phyloP scores from a whole-genome alignment of 2,888 invertebrate species.

The Fragum whitleyi region DNA sequence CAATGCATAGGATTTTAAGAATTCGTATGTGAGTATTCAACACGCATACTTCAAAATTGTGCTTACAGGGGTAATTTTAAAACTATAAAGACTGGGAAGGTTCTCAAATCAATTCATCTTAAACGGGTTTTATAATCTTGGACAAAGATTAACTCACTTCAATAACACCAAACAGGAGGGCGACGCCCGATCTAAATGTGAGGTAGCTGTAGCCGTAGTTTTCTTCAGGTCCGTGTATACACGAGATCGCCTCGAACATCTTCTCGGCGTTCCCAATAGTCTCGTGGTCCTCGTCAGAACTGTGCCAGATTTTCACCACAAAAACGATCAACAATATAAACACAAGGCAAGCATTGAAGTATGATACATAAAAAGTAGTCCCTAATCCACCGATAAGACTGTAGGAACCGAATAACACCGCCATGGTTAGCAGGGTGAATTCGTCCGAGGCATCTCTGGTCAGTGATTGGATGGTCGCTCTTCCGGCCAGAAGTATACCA shows the following conservation, averaged over 20 bases:
- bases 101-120: too few species aligned
- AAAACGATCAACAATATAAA: constrained; percentile 81
- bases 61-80: too few species aligned
- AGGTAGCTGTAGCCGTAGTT: constrained; percentile 79
- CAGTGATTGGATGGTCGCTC: constrained; percentile 79
- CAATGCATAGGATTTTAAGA: too few species aligned
- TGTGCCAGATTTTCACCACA: constrained; percentile 80
- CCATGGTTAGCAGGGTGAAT: constrained; percentile 80
- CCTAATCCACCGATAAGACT: constrained; percentile 83
- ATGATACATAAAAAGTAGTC: constrained; percentile 83
- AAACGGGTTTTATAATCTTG: too few species aligned
- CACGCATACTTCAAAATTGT: too few species aligned
- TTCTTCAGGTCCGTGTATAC: constrained; percentile 79
- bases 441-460: constrained; percentile 80
- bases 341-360: constrained; percentile 82
- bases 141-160: constrained; percentile 69
- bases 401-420: constrained; percentile 81
- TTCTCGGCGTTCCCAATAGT: constrained; percentile 75
- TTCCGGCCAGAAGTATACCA: constrained; percentile 79
- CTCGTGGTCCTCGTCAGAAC: constrained; percentile 68
- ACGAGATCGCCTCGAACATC: constrained; percentile 79
- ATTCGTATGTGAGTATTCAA: too few species aligned
- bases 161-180: constrained; percentile 81
- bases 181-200: constrained; percentile 79
- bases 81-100: too few species aligned